These are phyloP conservation scores for Scaptomyza cyrtandrae DNA, from an alignment of 2,888 invertebrate genomes.

Conservation along the genomic window DNA sequence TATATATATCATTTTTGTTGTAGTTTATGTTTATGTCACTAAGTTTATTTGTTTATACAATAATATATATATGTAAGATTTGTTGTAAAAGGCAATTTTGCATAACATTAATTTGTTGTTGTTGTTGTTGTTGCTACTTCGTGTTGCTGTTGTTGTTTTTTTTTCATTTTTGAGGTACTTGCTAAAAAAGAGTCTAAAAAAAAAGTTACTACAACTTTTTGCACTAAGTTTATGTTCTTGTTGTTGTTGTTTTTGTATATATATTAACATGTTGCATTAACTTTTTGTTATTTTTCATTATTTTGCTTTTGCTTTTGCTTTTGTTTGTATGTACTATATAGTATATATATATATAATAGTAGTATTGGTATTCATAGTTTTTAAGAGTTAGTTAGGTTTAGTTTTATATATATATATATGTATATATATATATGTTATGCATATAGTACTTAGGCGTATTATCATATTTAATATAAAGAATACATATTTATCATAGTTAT, in stretches of 20 bases:
- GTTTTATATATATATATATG: constrained; percentile 32
- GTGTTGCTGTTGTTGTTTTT: constrained; percentile 25
- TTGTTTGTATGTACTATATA: constrained; percentile 11
- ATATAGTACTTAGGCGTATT: constrained; percentile 32
- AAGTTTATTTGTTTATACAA: constrained; percentile 30
- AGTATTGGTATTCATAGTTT: constrained; percentile 14
- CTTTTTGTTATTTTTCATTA: constrained; percentile 31
- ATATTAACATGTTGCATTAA: constrained; percentile 21
- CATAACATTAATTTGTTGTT: constrained; percentile 44
- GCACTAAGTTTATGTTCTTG: constrained; percentile 47
- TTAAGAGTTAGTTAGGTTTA: constrained; percentile 38
- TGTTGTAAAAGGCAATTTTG: constrained; percentile 53
- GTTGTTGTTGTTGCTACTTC: constrained; percentile 27
- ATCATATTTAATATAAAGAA: constrained; percentile 10
- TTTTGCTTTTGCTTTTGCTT: constrained; percentile 15
- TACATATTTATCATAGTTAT: constrained; percentile 29
- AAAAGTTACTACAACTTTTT: constrained; percentile 56
- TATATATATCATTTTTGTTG: constrained; percentile 20
- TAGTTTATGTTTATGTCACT: constrained; percentile 47
- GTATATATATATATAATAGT: constrained; percentile 9
- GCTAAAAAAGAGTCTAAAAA: constrained; percentile 72
- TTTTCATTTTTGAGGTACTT: constrained; percentile 65
- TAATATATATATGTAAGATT: constrained; percentile 10
- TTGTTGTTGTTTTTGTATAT: constrained; percentile 17
- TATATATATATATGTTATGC: constrained; percentile 24